A percentile compares a stretch with the other conserved stretches of the same genome.
phyloP scores from a whole-genome alignment of 2,888 invertebrate species.

The Graphium colonna region DNA sequence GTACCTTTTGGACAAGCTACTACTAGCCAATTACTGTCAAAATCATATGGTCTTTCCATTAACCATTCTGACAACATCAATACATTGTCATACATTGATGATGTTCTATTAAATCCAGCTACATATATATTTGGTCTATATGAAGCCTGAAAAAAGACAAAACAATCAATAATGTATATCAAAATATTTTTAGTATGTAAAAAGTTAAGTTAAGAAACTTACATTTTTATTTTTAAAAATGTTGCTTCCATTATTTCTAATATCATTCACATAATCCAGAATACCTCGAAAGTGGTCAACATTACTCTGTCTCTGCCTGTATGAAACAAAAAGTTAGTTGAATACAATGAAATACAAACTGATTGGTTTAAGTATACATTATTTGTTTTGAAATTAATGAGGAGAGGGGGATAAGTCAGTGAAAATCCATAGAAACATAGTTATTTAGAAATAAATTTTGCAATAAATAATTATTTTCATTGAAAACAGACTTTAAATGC shows the following conservation, averaged over 20 bases:
- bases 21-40: slow-evolving; percentile 85
- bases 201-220: background rate
- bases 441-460: no score
- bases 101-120: slow-evolving; percentile 60
- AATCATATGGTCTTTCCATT: slow-evolving; percentile 89
- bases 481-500: no score
- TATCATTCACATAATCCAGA: slow-evolving; percentile 54
- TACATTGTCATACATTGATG: slow-evolving; percentile 63
- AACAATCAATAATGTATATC: no score
- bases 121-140: slow-evolving; percentile 66
- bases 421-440: no score
- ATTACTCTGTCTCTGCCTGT: slow-evolving; percentile 67
- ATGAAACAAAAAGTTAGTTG: slow-evolving; percentile 7
- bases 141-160: slow-evolving; percentile 46
- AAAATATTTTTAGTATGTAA: background rate
- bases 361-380: no score
- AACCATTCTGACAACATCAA: slow-evolving; percentile 98
- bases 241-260: background rate
- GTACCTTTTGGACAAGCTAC: slow-evolving; percentile 92
- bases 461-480: no score
- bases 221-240: slow-evolving; percentile 31
- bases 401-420: no score
- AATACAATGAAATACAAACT: background rate
- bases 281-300: slow-evolving; percentile 77
- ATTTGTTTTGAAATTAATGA: no score